A percentile compares a stretch with the other conserved stretches of the same genome.
phyloP scores from a whole-genome alignment of 2,888 invertebrate genomes.

The Drepana falcataria region DNA sequence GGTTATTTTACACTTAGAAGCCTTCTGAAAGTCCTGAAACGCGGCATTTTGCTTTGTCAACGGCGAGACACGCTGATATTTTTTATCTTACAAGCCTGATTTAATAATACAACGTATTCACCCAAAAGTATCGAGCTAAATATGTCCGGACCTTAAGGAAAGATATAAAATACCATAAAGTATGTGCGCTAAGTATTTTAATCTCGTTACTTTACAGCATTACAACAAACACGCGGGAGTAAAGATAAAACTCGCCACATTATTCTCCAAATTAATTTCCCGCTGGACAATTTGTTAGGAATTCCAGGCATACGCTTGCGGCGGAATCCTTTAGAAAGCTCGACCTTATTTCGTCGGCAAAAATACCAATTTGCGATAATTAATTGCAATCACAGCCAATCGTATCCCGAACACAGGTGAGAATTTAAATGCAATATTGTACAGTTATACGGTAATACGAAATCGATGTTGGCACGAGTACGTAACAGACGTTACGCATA shows the following conservation, averaged over 20 bases:
- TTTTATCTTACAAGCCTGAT: too few species aligned
- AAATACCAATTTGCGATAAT: conserved; percentile 4
- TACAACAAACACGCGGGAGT: conserved; percentile 4
- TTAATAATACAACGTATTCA: too few species aligned
- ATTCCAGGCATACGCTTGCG: conserved; percentile 11
- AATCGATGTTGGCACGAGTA: neutral
- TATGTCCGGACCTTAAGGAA: neutral
- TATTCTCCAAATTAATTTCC: conserved; percentile 26
- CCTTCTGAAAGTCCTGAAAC: too few species aligned
- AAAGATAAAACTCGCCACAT: conserved; percentile 23
- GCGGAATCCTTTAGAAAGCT: neutral
- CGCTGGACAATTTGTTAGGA: conserved; percentile 21
- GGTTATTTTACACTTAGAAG: too few species aligned
- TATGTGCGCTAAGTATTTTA: neutral
- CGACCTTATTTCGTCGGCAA: conserved; percentile 1
- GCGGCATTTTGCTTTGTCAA: too few species aligned
- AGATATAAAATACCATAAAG: neutral
- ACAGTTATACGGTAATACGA: neutral
- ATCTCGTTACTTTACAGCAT: neutral
- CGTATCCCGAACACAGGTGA: neutral
- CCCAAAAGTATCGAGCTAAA: too few species aligned
- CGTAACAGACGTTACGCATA: too few species aligned
- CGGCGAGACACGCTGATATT: too few species aligned
- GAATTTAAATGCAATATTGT: neutral
- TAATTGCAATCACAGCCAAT: conserved; percentile 2